phyloP scores from a whole-genome alignment of 2,888 invertebrate genomes.

The Machimus rusticus region DNA sequence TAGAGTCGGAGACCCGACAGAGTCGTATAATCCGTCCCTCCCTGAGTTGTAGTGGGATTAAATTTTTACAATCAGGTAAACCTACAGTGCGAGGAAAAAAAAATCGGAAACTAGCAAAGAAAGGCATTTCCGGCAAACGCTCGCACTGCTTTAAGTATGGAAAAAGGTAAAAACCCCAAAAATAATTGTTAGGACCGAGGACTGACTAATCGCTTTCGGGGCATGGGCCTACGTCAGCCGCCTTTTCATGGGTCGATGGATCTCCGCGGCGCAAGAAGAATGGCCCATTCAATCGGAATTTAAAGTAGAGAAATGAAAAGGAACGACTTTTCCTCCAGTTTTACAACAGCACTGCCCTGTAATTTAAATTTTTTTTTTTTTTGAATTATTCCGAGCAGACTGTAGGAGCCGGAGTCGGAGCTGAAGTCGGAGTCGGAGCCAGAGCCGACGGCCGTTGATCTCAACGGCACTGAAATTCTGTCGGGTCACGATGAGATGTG shows the following conservation, averaged over 20 bases:
- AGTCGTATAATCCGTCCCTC: not conserved
- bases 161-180: slow-evolving; percentile 3
- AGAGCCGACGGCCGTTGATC: slow-evolving; percentile 10
- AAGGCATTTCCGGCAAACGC: slow-evolving; percentile 18
- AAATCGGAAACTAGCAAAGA: slow-evolving; percentile 25
- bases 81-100: not conserved
- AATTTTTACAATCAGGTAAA: slow-evolving; percentile 9
- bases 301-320: slow-evolving; percentile 18
- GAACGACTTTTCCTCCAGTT: not conserved
- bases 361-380: slow-evolving; percentile 23
- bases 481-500: not conserved
- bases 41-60: not conserved
- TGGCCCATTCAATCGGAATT: slow-evolving; percentile 23
- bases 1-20: not conserved
- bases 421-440: not conserved
- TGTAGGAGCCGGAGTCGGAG: not conserved
- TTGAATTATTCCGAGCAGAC: not conserved
- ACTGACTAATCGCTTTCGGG: slow-evolving; percentile 10
- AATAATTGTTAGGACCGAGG: slow-evolving; percentile 22
- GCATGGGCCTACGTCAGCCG: not conserved
- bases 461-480: slow-evolving; percentile 6
- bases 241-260: slow-evolving; percentile 12
- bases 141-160: not conserved
- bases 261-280: slow-evolving; percentile 14
- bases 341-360: slow-evolving; percentile 6